Conservation (phyloP, 2,888 invertebrate species). For the Acleris holmiana region DNA sequence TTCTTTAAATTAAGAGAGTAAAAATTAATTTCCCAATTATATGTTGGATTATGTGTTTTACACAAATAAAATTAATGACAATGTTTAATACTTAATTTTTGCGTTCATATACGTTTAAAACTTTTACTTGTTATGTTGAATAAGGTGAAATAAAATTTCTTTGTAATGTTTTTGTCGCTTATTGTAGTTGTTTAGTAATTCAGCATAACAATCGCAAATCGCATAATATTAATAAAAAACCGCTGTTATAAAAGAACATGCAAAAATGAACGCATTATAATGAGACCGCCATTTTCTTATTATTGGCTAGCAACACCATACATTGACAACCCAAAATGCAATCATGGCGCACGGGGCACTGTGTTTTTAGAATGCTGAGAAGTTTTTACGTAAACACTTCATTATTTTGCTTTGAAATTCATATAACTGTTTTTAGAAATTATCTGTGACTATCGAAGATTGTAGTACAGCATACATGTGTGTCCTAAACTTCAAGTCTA, state of each 20-base stretch:
- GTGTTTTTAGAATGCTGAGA: conserved; percentile 85
- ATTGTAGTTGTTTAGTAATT: too few species aligned
- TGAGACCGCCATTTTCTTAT: conserved; percentile 75
- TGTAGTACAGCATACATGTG: conserved; percentile 80
- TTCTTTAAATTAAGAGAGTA: too few species aligned
- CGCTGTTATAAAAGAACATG: not conserved
- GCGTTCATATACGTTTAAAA: too few species aligned
- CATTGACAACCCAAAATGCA: conserved; percentile 85
- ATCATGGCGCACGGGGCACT: conserved; percentile 85
- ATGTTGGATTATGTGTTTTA: too few species aligned
- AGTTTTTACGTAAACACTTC: conserved; percentile 85
- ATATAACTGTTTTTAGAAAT: conserved; percentile 76
- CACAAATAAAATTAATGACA: too few species aligned
- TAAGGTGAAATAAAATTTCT: too few species aligned
- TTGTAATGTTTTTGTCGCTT: too few species aligned
- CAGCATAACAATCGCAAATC: not conserved
- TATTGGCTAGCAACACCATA: conserved; percentile 70
- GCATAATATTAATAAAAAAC: too few species aligned
- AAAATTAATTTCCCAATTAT: too few species aligned
- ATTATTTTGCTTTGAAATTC: conserved; percentile 76
- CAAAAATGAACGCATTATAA: conserved; percentile 61
- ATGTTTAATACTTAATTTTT: too few species aligned
- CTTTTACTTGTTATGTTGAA: too few species aligned
- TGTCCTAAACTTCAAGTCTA: conserved; percentile 73
- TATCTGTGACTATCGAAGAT: conserved; percentile 68